Percentiles rank a stretch among this genome's conserved stretches.
Evolutionary conservation across 2,888 invertebrate genomes (phyloP).

Genomic region (Onthophagus sagittarius): DNA sequence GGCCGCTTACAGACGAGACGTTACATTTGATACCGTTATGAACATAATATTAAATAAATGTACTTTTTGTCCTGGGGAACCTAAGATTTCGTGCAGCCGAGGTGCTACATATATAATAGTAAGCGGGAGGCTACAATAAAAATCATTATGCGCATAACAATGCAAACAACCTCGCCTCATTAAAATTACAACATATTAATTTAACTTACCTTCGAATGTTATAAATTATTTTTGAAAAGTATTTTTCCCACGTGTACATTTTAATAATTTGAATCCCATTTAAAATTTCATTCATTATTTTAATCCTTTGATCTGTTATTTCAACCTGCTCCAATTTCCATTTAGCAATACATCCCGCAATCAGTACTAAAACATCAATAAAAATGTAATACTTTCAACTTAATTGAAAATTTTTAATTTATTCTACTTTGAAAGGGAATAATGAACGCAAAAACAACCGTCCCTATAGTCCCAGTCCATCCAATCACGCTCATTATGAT

Average conservation of each 20-base stretch:
- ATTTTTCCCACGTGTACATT: conserved; percentile 87
- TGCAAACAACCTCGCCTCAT: too few relatives aligned
- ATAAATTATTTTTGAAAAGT: conserved; percentile 70
- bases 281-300: conserved; percentile 85
- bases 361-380: conserved; percentile 54
- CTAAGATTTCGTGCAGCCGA: too few relatives aligned
- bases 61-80: too few relatives aligned
- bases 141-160: too few relatives aligned
- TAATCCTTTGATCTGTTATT: conserved; percentile 85
- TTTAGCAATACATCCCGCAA: conserved; percentile 69
- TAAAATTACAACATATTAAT: too few relatives aligned
- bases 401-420: conserved; percentile 55
- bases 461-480: conserved; percentile 47
- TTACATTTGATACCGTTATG: too few relatives aligned
- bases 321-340: conserved; percentile 69
- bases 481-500: conserved; percentile 41
- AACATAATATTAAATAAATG: too few relatives aligned
- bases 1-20: too few relatives aligned
- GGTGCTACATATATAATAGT: too few relatives aligned
- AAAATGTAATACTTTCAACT: too few relatives aligned
- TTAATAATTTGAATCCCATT: conserved; percentile 83
- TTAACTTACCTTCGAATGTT: conserved; percentile 66
- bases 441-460: conserved; percentile 45
- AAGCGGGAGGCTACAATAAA: too few relatives aligned
- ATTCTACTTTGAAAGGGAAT: conserved; percentile 46